A percentile compares a stretch with the other conserved stretches of the same genome.
Evolutionary conservation across 92 coral and sea anemone genomes (phyloP).

Genomic region (Heliopora coerulea): DNA sequence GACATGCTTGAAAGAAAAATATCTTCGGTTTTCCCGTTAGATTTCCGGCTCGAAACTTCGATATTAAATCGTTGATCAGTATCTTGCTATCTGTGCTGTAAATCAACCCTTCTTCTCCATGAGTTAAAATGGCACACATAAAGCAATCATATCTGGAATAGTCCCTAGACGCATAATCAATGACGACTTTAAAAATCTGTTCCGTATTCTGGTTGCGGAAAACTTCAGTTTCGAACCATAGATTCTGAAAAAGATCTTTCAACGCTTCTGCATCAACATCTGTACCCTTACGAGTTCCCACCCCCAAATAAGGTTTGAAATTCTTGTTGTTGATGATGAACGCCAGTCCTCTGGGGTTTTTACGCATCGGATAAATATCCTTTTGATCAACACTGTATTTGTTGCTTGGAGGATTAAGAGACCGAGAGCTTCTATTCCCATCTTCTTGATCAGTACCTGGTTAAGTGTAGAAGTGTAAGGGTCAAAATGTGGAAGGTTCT

Average conservation of each 20-base stretch:
- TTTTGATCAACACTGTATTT: slow-evolving; percentile 8
- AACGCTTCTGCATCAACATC: slow-evolving; percentile 53
- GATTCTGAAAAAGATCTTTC: slow-evolving; percentile 26
- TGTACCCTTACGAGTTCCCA: slow-evolving; percentile 58
- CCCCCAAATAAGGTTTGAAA: slow-evolving; percentile 50
- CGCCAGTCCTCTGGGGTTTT: slow-evolving; percentile 47
- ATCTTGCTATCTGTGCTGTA: slow-evolving; percentile 56
- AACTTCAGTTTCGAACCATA: slow-evolving; percentile 43
- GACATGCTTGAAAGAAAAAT: slow-evolving; percentile 58
- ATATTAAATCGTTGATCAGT: slow-evolving; percentile 40
- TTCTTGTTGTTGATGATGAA: slow-evolving; percentile 51
- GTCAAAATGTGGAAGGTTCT: too few species aligned
- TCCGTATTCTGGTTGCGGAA: slow-evolving; percentile 35
- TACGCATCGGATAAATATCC: slow-evolving; percentile 44
- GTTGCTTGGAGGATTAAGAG: background rate
- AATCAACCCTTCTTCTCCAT: slow-evolving; percentile 52
- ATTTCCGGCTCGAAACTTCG: slow-evolving; percentile 36
- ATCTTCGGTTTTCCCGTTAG: slow-evolving; percentile 55
- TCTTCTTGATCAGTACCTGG: slow-evolving; percentile 23
- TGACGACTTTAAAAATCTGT: slow-evolving; percentile 31
- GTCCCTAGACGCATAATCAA: slow-evolving; percentile 36
- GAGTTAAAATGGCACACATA: slow-evolving; percentile 48
- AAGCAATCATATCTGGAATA: slow-evolving; percentile 48
- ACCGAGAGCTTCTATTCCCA: background rate
- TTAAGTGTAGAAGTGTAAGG: too few species aligned